A percentile compares a stretch with the other conserved stretches of the same genome.
Evolutionary conservation across 2,797 vertebrate species (phyloP).

Genomic region (Acomys russatus): DNA sequence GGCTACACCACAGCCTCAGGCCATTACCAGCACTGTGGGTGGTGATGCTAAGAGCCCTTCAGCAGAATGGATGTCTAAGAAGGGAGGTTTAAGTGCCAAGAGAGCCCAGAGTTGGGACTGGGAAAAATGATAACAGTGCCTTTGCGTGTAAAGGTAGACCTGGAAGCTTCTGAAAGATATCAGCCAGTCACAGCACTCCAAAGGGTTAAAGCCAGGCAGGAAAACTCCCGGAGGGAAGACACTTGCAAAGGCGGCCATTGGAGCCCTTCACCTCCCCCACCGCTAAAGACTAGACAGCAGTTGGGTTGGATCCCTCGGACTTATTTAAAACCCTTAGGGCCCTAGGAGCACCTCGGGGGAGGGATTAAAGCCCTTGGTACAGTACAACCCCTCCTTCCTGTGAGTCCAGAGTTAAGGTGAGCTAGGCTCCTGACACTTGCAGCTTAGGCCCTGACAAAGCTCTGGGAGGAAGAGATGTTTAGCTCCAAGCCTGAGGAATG

Average conservation of each 20-base stretch:
- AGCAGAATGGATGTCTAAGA: not conserved
- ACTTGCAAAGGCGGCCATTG: conserved; percentile 2
- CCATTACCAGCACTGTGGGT: not conserved
- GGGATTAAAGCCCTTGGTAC: not conserved
- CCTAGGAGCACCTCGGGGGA: conserved; percentile 61
- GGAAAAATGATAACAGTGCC: not conserved
- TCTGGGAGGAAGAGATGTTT: not conserved
- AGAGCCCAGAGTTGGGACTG: not conserved
- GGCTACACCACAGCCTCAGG: not conserved
- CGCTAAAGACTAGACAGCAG: not conserved
- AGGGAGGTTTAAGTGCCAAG: conserved; percentile 53
- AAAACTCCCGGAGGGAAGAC: conserved; percentile 72
- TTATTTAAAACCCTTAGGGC: conserved; percentile 55
- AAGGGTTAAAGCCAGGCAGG: conserved; percentile 83
- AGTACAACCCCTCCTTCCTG: not conserved
- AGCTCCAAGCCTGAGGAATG: conserved; percentile 22
- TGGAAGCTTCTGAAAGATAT: not conserved
- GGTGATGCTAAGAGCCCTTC: not conserved
- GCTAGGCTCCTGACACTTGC: not conserved
- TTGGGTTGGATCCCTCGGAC: conserved; percentile 55
- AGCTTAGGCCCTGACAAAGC: not conserved
- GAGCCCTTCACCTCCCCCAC: conserved; percentile 76
- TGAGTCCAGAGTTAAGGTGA: not conserved
- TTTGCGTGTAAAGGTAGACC: not conserved
- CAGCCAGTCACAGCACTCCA: conserved; percentile 33